Evolutionary conservation across 2,888 invertebrate species (phyloP).

Genomic region (Phortica okadai): DNA sequence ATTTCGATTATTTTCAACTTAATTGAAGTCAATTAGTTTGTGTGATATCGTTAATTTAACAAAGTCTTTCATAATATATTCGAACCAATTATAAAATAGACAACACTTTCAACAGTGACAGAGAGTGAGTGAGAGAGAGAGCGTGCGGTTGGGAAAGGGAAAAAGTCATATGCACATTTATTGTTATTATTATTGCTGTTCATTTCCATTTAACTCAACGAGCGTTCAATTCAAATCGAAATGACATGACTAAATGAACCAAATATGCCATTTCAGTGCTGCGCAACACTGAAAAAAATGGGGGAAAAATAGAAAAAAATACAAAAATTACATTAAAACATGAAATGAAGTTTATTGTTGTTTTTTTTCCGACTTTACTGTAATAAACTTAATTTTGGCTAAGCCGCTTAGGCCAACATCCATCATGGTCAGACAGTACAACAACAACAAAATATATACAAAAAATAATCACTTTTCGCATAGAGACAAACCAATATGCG

Average conservation of each 20-base stretch:
- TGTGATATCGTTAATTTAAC: conserved; percentile 71
- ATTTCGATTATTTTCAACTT: conserved; percentile 52
- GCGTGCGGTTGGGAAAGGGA: background rate
- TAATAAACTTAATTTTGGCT: too few species aligned
- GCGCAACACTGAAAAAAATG: too few species aligned
- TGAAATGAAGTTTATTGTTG: background rate
- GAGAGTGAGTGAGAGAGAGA: background rate
- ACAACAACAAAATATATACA: too few species aligned
- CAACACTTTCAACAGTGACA: background rate
- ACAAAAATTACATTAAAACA: background rate
- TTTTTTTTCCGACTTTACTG: background rate
- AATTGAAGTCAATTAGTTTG: conserved; percentile 73
- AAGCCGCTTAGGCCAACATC: too few species aligned
- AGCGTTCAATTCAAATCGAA: conserved; percentile 14
- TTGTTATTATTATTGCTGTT: conserved; percentile 8
- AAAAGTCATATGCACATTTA: background rate
- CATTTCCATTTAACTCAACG: background rate
- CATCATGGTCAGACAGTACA: too few species aligned
- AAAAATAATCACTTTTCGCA: background rate
- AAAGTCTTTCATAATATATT: conserved; percentile 31
- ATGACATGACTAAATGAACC: too few species aligned
- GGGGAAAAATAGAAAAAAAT: too few species aligned
- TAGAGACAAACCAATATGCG: background rate
- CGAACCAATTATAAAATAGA: conserved; percentile 42
- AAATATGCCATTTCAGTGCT: too few species aligned